phyloP scores from a whole-genome alignment of 1,140 invertebrate species.

The Drosophila jambulina region DNA sequence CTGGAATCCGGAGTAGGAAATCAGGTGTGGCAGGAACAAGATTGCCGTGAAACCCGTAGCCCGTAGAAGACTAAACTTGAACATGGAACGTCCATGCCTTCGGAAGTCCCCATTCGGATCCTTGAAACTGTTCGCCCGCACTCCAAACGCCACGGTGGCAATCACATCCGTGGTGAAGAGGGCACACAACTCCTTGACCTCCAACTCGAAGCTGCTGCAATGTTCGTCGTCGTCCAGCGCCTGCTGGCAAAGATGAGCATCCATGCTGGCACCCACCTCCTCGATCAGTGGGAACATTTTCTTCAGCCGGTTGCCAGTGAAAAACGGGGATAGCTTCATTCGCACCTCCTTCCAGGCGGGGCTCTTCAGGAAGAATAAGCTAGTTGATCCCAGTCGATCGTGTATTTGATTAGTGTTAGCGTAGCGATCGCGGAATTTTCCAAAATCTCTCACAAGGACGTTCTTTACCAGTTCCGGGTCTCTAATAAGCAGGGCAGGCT shows the following conservation, averaged over 20 bases:
- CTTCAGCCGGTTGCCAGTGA: constrained; percentile 87
- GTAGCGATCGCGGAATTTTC: constrained; percentile 76
- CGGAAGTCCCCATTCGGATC: constrained; percentile 85
- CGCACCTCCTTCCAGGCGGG: constrained; percentile 86
- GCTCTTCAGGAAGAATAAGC: constrained; percentile 77
- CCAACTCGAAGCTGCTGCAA: constrained; percentile 61
- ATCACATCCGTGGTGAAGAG: constrained; percentile 88
- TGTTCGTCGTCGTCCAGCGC: constrained; percentile 53
- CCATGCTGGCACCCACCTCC: constrained; percentile 77
- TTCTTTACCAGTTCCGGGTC: constrained; percentile 86
- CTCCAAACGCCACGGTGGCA: constrained; percentile 87
- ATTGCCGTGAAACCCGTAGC: constrained; percentile 86
- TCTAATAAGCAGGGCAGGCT: constrained; percentile 85
- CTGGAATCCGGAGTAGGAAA: constrained; percentile 66
- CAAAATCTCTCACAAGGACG: constrained; percentile 86
- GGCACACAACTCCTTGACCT: constrained; percentile 86
- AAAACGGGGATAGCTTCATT: constrained; percentile 86
- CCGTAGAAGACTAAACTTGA: constrained; percentile 86
- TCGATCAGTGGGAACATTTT: constrained; percentile 86
- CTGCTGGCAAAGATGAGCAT: constrained; percentile 60
- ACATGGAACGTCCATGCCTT: constrained; percentile 85
- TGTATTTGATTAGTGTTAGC: constrained; percentile 86
- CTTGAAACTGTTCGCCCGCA: constrained; percentile 86
- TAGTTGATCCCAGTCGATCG: constrained; percentile 71
- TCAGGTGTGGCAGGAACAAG: constrained; percentile 84